These are phyloP conservation scores for Neoscelio sp. DNA, from an alignment of 2,888 invertebrate genomes.

Conservation along the genomic window DNA sequence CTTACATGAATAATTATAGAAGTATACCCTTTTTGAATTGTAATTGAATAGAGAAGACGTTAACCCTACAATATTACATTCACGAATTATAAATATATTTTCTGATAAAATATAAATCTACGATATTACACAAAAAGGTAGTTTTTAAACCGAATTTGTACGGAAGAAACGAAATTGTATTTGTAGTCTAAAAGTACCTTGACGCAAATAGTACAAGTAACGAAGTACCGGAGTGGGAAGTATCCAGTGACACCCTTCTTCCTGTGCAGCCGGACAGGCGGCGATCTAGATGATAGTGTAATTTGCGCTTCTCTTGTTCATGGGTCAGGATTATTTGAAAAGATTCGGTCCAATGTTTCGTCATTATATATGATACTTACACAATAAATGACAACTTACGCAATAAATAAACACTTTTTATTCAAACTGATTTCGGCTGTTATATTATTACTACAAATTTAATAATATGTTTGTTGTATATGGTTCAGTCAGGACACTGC, in stretches of 20 bases:
- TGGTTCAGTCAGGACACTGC: too few relatives aligned
- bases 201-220: constrained; percentile 38
- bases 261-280: constrained; percentile 65
- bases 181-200: constrained; percentile 49
- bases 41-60: constrained; percentile 25
- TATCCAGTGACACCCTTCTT: constrained; percentile 66
- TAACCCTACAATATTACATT: too few relatives aligned
- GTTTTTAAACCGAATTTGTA: constrained; percentile 11
- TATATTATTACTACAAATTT: too few relatives aligned
- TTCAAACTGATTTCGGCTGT: too few relatives aligned
- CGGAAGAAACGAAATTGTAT: constrained; percentile 45
- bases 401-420: too few relatives aligned
- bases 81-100: too few relatives aligned
- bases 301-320: constrained; percentile 52
- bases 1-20: too few relatives aligned
- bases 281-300: constrained; percentile 65
- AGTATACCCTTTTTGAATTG: constrained; percentile 8
- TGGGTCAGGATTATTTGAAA: constrained; percentile 45
- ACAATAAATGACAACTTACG: background rate
- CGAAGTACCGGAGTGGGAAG: constrained; percentile 51
- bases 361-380: constrained; percentile 7
- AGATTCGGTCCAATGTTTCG: constrained; percentile 36
- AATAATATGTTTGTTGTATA: too few relatives aligned
- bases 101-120: constrained; percentile 18
- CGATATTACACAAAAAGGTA: constrained; percentile 8